Conservation (phyloP, 2,113 vertebrate genomes). For the Urocitellus parryii region DNA sequence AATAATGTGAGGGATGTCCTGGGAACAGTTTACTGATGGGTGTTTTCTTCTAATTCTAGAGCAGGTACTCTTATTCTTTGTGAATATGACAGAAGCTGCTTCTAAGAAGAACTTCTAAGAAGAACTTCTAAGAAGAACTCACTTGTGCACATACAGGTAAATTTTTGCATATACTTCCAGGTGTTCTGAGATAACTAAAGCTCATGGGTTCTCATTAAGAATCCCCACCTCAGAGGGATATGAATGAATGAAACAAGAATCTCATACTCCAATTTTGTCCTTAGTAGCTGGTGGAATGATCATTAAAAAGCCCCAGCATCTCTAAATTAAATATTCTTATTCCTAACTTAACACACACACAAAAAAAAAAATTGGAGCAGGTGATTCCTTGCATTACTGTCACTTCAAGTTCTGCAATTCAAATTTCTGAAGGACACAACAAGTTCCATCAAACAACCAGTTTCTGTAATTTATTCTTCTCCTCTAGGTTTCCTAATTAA, state of each 20-base stretch:
- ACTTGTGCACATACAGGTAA: background rate
- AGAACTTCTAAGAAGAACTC: background rate
- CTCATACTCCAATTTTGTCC: background rate
- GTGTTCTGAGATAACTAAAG: background rate
- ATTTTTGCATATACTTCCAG: background rate
- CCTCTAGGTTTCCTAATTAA: conserved; percentile 74
- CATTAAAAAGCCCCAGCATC: background rate
- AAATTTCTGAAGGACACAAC: conserved; percentile 46
- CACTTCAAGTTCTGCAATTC: conserved; percentile 31
- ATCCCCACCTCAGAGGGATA: background rate
- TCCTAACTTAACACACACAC: background rate
- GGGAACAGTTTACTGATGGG: background rate
- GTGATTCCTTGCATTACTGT: background rate
- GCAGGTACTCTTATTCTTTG: background rate
- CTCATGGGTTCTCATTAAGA: background rate
- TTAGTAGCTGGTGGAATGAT: background rate
- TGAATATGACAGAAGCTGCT: background rate
- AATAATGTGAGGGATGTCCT: background rate
- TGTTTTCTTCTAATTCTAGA: background rate
- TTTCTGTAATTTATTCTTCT: conserved; percentile 72
- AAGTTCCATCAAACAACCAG: conserved; percentile 36
- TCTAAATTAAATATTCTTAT: conserved; percentile 32
- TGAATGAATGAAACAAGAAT: background rate
- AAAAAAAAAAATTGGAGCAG: background rate
- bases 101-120: background rate